These are phyloP conservation scores for Petrosia ficiformis DNA, from an alignment of 37 sponge, comb jelly and placozoan species.

Conservation along the genomic window DNA sequence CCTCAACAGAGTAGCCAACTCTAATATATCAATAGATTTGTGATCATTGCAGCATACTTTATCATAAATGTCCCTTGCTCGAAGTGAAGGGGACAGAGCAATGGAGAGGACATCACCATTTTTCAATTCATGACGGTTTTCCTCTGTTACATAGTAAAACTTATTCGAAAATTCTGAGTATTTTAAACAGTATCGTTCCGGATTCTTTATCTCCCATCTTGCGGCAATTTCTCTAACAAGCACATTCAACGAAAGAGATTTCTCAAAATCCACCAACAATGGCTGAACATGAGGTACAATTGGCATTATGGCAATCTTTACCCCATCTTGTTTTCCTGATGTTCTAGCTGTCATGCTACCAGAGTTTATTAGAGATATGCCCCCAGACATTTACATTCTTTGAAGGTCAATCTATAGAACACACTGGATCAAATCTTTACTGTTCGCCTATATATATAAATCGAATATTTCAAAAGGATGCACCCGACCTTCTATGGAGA, in stretches of 20 bases:
- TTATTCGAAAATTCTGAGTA: conserved; percentile 38
- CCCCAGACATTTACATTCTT: too few species aligned
- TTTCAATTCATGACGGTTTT: conserved; percentile 60
- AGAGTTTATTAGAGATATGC: too few species aligned
- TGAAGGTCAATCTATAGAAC: too few species aligned
- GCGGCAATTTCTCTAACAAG: conserved; percentile 69
- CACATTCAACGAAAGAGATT: conserved; percentile 26
- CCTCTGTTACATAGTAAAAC: conserved; percentile 77
- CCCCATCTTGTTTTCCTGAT: conserved; percentile 60
- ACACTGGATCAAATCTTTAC: too few species aligned
- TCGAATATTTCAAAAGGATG: too few species aligned
- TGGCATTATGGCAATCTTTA: conserved; percentile 78
- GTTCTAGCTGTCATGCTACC: too few species aligned
- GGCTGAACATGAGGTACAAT: conserved; percentile 61
- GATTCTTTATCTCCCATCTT: conserved; percentile 62
- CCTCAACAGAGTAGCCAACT: conserved; percentile 30
- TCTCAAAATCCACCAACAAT: conserved; percentile 63
- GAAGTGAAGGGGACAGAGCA: conserved; percentile 41
- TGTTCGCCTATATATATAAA: too few species aligned
- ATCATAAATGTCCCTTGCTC: conserved; percentile 45
- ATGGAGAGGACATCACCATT: conserved; percentile 76
- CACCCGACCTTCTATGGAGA: too few species aligned
- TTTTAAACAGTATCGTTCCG: conserved; percentile 76
- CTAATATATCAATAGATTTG: conserved; percentile 15
- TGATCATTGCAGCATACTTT: conserved; percentile 20